Percentiles rank a stretch among this genome's conserved stretches.
Conservation (phyloP, 1,140 invertebrate genomes). For the Caenorhabditis brenneri region DNA sequence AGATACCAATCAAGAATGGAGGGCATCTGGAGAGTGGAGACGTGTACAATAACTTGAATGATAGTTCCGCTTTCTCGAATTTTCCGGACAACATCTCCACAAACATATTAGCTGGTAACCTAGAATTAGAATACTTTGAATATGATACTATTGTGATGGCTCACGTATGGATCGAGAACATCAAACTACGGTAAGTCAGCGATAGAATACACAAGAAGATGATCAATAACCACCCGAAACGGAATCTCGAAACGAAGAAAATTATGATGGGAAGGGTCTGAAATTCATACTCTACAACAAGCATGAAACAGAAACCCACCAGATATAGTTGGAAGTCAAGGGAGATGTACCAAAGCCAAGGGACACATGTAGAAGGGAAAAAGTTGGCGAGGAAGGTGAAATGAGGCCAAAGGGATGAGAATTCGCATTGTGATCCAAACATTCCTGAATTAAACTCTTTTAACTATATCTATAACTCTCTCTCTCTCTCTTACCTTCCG, state of each 20-base stretch:
- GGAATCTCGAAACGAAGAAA: constrained; percentile 32
- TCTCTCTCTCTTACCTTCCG: neutral
- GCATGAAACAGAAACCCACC: neutral
- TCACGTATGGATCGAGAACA: constrained; percentile 5
- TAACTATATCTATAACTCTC: neutral
- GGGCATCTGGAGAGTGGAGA: constrained; percentile 46
- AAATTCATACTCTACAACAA: neutral
- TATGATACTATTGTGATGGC: too few species aligned
- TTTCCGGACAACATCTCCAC: constrained; percentile 17
- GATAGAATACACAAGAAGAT: neutral
- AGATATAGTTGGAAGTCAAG: constrained; percentile 47
- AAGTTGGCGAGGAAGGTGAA: constrained; percentile 39
- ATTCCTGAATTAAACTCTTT: neutral
- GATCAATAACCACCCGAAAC: neutral
- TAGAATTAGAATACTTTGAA: neutral
- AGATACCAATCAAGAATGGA: constrained; percentile 9
- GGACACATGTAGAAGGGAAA: constrained; percentile 29
- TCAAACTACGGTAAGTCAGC: neutral
- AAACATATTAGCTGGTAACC: constrained; percentile 41
- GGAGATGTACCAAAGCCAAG: constrained; percentile 44
- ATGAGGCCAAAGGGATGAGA: neutral
- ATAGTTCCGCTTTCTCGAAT: constrained; percentile 10
- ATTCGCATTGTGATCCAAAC: constrained; percentile 29
- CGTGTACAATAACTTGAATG: constrained; percentile 9
- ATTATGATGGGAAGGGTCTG: constrained; percentile 32